Conservation (phyloP, 2,888 invertebrate genomes). For the Geotrupes spiniger region DNA sequence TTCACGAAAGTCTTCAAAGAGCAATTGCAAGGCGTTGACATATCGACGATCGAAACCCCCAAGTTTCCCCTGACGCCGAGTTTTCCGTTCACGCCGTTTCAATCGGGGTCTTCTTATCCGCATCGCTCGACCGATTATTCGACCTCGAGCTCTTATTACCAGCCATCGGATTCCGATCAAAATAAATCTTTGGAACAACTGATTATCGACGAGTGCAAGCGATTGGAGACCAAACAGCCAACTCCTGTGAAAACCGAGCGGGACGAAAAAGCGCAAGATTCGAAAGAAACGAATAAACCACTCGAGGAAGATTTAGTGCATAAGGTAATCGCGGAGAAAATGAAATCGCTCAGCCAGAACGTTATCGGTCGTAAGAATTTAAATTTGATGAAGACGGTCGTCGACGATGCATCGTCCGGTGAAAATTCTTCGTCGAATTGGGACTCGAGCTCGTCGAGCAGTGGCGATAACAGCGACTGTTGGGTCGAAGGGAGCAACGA, state of each 20-base stretch:
- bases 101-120: constrained; percentile 26
- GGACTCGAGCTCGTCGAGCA: not conserved
- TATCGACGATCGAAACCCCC: constrained; percentile 42
- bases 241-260: constrained; percentile 8
- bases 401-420: not conserved
- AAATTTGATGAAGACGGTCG: constrained; percentile 31
- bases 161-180: constrained; percentile 47
- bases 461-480: not conserved
- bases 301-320: not conserved
- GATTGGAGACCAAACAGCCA: constrained; percentile 16
- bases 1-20: constrained; percentile 44
- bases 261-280: not conserved
- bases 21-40: constrained; percentile 39
- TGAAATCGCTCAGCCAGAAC: constrained; percentile 34
- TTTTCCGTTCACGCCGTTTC: constrained; percentile 39
- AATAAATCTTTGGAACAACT: constrained; percentile 38
- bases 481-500: not conserved
- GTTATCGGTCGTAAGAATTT: constrained; percentile 44
- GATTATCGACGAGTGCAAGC: constrained; percentile 40
- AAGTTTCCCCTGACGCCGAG: constrained; percentile 44
- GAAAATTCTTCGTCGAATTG: not conserved
- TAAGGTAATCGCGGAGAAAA: constrained; percentile 20
- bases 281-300: not conserved
- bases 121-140: constrained; percentile 47
- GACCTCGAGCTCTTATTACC: constrained; percentile 47